Base-by-base conservation (phyloP, 2,888 invertebrate species). In the Hydraecia micacea region DNA sequence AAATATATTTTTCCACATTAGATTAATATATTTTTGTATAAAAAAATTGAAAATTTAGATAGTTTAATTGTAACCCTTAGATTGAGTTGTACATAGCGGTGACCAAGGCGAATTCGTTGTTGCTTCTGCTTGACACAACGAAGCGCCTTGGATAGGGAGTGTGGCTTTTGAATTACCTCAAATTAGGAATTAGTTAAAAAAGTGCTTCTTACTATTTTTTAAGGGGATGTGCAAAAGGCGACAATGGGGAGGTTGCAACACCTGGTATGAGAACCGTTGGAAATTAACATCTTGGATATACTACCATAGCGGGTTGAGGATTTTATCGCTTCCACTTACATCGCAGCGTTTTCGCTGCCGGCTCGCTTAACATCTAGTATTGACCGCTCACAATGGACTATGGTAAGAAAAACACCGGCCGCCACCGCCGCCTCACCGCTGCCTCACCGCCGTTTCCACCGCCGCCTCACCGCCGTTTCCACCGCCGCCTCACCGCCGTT, bases 161-260 rank as follows among this genome's bases (percentile, higher is more conserved):
- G 42, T 13, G 21, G 72, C 60, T 63, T 46, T 42, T 55, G n/a
- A 65, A 42, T 66, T 71, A 78, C 84, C 79, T 82, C 79, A 78
- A 78, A 78, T 71, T 58, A 71, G 70, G 62, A 73, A 79, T 73
- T 73, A 63, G 58, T 63, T 8, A 39, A 25, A 36, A 1, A 71
- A 36, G 36, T 62, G 49, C 42, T 21, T 8, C 25, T 62, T 72
- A 80, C 5, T 75, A 76, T 39, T 32, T 63, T 36, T 28, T 42
- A 69, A 79, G 62, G 49, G 11, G 60, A 25, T 55, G 58, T 52
- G 70, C 66, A 62, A 62, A 62, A 55, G 70, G 85, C n/a, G 62
- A 67, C 62, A 15, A 49, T 28, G 15, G 21, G 46, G 25, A 28
- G 42, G 18, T 42, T 9, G 81, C 32, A 76, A 73, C 73, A 83